Conservation (phyloP, 2,797 vertebrate species). For the Lutjanus campechanus region DNA sequence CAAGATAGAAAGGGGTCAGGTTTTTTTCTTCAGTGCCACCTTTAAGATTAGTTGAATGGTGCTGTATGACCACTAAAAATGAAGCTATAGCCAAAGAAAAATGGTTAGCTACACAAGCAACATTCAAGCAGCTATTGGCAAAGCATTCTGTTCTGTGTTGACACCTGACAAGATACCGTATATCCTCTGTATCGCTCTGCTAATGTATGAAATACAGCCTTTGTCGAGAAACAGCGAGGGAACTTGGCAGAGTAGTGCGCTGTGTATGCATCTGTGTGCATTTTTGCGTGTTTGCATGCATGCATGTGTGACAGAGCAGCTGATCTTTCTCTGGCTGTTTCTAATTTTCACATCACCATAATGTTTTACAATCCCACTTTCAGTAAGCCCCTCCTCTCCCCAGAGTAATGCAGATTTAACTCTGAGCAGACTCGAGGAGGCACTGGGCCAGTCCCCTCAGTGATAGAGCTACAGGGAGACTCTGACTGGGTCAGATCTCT, state of each 20-base stretch:
- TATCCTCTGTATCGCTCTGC: constrained; percentile 43
- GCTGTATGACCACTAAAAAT: not conserved
- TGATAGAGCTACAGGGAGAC: constrained; percentile 19
- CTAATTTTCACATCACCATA: constrained; percentile 73
- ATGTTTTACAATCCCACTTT: constrained; percentile 76
- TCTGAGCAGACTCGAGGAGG: constrained; percentile 56
- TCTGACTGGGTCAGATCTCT: constrained; percentile 23
- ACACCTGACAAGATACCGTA: constrained; percentile 25
- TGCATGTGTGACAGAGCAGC: constrained; percentile 61
- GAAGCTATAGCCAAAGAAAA: not conserved
- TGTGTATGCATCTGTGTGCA: constrained; percentile 10
- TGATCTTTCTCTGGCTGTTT: constrained; percentile 77
- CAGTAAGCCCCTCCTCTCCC: constrained; percentile 56
- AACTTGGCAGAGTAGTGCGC: constrained; percentile 38
- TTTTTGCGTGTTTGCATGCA: constrained; percentile 29
- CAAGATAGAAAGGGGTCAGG: not conserved
- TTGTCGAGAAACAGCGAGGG: constrained; percentile 58
- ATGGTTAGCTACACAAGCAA: not conserved
- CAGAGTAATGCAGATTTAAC: constrained; percentile 47
- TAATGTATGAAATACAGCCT: constrained; percentile 45
- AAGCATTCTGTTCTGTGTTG: constrained; percentile 11
- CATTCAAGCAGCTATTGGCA: constrained; percentile 3
- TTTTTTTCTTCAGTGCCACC: not conserved
- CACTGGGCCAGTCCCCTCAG: constrained; percentile 8
- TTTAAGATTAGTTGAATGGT: not conserved